Base-by-base conservation (phyloP, 1,140 invertebrate genomes). In the Drosophila truncata region DNA sequence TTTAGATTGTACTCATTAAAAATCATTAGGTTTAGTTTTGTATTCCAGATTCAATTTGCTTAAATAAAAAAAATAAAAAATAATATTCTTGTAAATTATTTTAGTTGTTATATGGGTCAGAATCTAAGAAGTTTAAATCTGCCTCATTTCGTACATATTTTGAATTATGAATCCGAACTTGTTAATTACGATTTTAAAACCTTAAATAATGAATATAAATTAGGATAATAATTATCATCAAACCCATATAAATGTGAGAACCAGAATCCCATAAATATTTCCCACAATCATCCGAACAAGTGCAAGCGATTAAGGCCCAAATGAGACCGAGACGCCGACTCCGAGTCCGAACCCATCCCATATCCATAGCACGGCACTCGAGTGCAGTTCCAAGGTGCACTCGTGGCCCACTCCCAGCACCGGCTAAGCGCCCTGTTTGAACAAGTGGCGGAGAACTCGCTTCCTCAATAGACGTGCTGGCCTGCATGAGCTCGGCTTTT, bases 341-440 rank as follows among this genome's bases (percentile, higher is more conserved):
- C 52, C 42, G 37, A 47, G 29, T 10, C 10, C 39, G 20, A 57
- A 65, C 14, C 71, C 73, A 76, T 60, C 57, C 70, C 69, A 73
- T 74, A 74, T 74, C 71, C 69, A 73, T 73, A 31, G 63, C 66
- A 49, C 58, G 47, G 58, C 46, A 39, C 39, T 60, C 39, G 59
- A 77, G 63, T 77, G 55, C 55, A 52, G 60, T 77, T 54, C 72
- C 71, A 66, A 77, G 71, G 61, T 77, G 52, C 54, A 76, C 72
- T 67, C 39, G 39, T 77, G 54, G 47, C 54, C 72, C 46, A 77
- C 41, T 59, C 57, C 75, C 67, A 70, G 47, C 47, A 20, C 20
- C 61, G 50, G 54, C 41, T 60, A 55, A 72, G 79, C 72, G 62
- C 67, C 80, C 74, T 77, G 73, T 77, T 69, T 77, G 63, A 27